A percentile compares a stretch with the other conserved stretches of the same genome.
Evolutionary conservation across 2,797 vertebrate genomes (phyloP).

Genomic region (Acanthopagrus latus): DNA sequence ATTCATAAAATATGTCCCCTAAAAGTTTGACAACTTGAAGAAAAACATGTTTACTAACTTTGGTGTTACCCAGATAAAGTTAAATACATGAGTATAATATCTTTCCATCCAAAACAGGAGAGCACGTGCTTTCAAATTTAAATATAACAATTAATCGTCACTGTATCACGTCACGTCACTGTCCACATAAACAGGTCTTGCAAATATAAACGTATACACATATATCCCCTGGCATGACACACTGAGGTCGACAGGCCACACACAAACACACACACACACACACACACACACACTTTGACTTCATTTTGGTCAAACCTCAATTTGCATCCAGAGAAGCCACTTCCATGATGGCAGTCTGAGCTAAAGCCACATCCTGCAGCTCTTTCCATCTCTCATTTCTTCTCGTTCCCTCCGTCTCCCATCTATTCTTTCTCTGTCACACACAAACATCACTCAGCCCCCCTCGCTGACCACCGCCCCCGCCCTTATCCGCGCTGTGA

Average conservation of each 20-base stretch:
- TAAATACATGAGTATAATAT: too few species aligned
- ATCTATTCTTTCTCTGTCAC: constrained; percentile 23
- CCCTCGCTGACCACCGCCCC: neutral
- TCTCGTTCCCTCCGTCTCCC: constrained; percentile 17
- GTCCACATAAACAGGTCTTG: neutral
- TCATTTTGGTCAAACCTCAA: constrained; percentile 67
- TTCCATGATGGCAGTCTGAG: constrained; percentile 59
- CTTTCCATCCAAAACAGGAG: too few species aligned
- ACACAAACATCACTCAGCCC: constrained; percentile 21
- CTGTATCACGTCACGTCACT: too few species aligned
- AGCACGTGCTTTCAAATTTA: too few species aligned
- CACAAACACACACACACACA: constrained; percentile 37
- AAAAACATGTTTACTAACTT: too few species aligned
- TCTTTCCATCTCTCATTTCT: constrained; percentile 52
- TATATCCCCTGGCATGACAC: neutral
- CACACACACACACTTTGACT: constrained; percentile 43
- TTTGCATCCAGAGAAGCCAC: constrained; percentile 80
- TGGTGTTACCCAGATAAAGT: too few species aligned
- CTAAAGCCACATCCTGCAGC: constrained; percentile 77
- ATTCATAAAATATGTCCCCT: too few species aligned
- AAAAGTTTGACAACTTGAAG: too few species aligned
- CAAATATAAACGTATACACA: neutral
- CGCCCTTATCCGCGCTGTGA: constrained; percentile 1
- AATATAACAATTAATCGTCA: too few species aligned
- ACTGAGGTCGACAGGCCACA: constrained; percentile 20